Evolutionary conservation across 2,888 invertebrate genomes (phyloP).

Genomic region (Cosmopolites sordidus): DNA sequence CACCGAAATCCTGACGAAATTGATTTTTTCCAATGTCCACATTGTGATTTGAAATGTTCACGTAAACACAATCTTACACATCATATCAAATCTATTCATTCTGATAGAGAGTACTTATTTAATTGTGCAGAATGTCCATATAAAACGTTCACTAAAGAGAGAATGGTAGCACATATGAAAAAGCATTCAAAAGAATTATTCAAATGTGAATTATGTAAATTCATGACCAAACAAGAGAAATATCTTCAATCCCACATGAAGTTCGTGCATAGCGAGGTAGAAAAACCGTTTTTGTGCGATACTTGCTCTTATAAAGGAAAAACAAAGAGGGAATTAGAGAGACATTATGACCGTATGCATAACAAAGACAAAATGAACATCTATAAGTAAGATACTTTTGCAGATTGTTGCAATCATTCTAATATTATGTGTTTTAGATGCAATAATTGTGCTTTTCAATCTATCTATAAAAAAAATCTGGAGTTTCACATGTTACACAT

Average conservation of each 20-base stretch:
- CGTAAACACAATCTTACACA: conserved; percentile 22
- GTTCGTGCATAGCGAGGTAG: conserved; percentile 10
- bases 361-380: conserved; percentile 17
- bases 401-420: no score
- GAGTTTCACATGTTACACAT: conserved; percentile 22
- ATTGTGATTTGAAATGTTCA: conserved; percentile 19
- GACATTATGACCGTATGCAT: conserved; percentile 23
- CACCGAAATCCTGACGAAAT: conserved; percentile 23
- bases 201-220: conserved; percentile 20
- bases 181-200: conserved; percentile 19
- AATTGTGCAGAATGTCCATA: conserved; percentile 20
- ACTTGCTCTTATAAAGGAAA: conserved; percentile 25
- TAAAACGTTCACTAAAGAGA: conserved; percentile 18
- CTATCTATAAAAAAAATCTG: conserved; percentile 26
- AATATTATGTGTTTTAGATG: conserved; percentile 12
- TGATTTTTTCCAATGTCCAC: conserved; percentile 18
- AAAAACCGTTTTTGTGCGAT: conserved; percentile 20
- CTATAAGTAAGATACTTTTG: conserved; percentile 11
- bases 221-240: conserved; percentile 16
- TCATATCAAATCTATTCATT: conserved; percentile 19
- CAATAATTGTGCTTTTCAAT: conserved; percentile 16
- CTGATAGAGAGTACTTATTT: conserved; percentile 12
- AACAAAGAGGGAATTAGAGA: conserved; percentile 19
- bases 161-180: conserved; percentile 18
- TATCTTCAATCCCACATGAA: conserved; percentile 18